These are phyloP conservation scores for Loxodonta africana DNA, from an alignment of 2,113 vertebrate genomes.

Conservation along the genomic window DNA sequence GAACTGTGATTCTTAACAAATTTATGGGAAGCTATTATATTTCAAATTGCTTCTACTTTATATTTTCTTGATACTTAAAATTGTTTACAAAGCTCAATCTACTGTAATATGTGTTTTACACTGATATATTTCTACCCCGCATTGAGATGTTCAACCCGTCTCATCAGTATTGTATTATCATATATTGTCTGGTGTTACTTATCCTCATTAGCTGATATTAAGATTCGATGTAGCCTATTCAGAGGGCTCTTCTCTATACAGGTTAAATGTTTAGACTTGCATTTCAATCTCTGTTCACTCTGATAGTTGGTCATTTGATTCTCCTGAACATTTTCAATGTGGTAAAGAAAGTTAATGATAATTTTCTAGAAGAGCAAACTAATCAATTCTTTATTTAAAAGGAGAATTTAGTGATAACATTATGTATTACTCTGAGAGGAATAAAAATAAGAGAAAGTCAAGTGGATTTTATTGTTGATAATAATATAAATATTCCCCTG, in stretches of 20 bases:
- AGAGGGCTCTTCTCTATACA: background rate
- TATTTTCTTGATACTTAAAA: conserved; percentile 7
- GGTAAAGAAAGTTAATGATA: background rate
- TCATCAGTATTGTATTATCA: background rate
- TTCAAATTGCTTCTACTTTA: conserved; percentile 18
- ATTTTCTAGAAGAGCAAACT: conserved; percentile 68
- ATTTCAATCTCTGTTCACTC: conserved; percentile 56
- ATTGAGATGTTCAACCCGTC: background rate
- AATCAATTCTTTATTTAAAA: conserved; percentile 54
- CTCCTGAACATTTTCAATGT: conserved; percentile 64
- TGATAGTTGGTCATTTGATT: conserved; percentile 59
- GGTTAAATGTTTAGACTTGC: conserved; percentile 57
- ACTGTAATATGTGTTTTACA: background rate
- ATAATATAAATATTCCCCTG: conserved; percentile 65
- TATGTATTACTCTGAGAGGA: conserved; percentile 46
- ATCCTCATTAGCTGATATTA: background rate
- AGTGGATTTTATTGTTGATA: conserved; percentile 74
- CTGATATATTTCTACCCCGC: background rate
- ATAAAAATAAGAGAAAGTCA: conserved; percentile 69
- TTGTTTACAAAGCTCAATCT: background rate
- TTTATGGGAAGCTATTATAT: background rate
- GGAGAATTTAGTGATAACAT: conserved; percentile 68
- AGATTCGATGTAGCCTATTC: conserved; percentile 18
- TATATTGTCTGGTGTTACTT: background rate
- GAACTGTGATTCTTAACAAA: background rate